Evolutionary conservation across 2,888 invertebrate genomes (phyloP).

Genomic region (Drosophila mettleri): DNA sequence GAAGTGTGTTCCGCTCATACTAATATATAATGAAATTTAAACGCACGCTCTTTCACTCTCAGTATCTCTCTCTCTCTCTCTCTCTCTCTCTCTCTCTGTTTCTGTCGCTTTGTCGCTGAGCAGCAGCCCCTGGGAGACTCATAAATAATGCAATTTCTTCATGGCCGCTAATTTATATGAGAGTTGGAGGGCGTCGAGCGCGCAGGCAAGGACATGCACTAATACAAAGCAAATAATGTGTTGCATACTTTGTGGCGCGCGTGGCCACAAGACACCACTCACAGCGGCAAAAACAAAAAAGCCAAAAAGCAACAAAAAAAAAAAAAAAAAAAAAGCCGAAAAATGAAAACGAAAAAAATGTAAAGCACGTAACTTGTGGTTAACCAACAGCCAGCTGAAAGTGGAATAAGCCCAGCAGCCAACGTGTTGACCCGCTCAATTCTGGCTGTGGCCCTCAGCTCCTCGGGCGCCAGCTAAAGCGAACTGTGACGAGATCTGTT

Average conservation of each 20-base stretch:
- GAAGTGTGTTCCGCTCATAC: too few species aligned
- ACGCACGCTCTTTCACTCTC: neutral
- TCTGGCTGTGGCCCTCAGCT: constrained; percentile 6
- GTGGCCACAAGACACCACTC: constrained; percentile 45
- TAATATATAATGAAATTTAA: too few species aligned
- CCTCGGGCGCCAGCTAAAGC: constrained; percentile 27
- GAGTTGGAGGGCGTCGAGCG: neutral
- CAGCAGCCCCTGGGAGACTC: constrained; percentile 68
- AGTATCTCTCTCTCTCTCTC: constrained; percentile 10
- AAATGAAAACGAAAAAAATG: constrained; percentile 27
- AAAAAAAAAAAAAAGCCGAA: constrained; percentile 14
- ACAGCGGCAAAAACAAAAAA: constrained; percentile 42
- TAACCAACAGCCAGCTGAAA: constrained; percentile 54
- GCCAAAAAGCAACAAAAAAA: constrained; percentile 3
- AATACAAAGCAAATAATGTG: constrained; percentile 77
- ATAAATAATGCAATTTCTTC: constrained; percentile 82
- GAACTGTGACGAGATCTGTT: constrained; percentile 42
- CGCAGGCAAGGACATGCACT: constrained; percentile 54
- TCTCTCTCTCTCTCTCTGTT: neutral
- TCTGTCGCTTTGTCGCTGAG: constrained; percentile 10
- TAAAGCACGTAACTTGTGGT: constrained; percentile 69
- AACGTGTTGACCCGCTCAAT: constrained; percentile 51
- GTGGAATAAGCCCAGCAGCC: constrained; percentile 53
- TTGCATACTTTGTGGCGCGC: constrained; percentile 47
- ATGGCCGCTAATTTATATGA: constrained; percentile 79